Base-by-base conservation (phyloP, 2,113 vertebrate species). In the Tylochromis polylepis region DNA sequence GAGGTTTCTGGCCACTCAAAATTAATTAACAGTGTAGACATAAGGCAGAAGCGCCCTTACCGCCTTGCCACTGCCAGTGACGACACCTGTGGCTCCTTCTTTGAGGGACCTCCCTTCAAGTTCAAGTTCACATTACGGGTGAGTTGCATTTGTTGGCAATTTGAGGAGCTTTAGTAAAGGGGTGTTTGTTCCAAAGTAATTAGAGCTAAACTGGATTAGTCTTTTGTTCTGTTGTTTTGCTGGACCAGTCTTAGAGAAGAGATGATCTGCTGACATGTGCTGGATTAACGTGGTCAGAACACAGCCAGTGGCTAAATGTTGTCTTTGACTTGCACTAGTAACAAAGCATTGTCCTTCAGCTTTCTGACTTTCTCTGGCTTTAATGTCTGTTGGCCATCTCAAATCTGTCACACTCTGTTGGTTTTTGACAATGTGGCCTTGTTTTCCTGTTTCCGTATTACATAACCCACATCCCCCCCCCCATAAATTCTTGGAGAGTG, bases 101-200 rank as follows among this genome's bases (percentile, higher is more conserved):
- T 96, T 3, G 98, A 99, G 94, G 99, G 98, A 43, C 98, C 98
- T 1, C 99, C 98, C 0, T 99, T 99, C 96, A 99, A 98, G 90
- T 99, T 98, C 95, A 97, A 98, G 94, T 97, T 97, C 95, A 97
- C 98, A 24, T 82, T 97, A 2, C 94, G 91, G 0, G 98, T 99
- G 85, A 98, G 98, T 97, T 70, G 3, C 16, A 56, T 38, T 80
- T 14, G 12, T 84, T 38, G 11, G 14, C 20, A 12, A 5, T 31
- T 29, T 75, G 1, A 57, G 9, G 12, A 36, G 11, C 8, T 82
- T 70, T 31, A 75, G 15, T 2, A 59, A 65, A 83, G 36, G 20
- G 29, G 11, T 6, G 31, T 60, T 89, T 22, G 56, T 31, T 85
- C 70, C 27, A 51, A 46, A 12, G 24, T 12, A 12, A 20, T 75